These are phyloP conservation scores for Linepithema humile DNA, from an alignment of 1,140 invertebrate species.

Conservation along the genomic window DNA sequence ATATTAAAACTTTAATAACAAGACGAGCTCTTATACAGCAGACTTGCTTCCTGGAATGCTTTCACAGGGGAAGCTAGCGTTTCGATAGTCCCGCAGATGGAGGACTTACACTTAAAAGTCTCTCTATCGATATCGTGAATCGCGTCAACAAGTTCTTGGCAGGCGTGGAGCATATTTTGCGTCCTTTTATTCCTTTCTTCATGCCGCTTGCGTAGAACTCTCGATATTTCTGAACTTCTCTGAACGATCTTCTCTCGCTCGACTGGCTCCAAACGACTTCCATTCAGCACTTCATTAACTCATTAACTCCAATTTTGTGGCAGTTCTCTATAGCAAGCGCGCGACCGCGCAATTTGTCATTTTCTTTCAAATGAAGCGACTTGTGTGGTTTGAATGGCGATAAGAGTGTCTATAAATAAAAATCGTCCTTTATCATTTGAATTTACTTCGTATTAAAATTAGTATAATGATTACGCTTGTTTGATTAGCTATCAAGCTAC, in stretches of 20 bases:
- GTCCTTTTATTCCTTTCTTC: neutral
- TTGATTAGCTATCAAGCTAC: neutral
- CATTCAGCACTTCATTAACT: constrained; percentile 33
- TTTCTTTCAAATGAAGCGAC: constrained; percentile 14
- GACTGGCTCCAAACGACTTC: constrained; percentile 10
- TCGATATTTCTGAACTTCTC: constrained; percentile 7
- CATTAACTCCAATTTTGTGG: constrained; percentile 8
- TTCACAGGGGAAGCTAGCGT: neutral
- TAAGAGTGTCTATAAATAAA: neutral
- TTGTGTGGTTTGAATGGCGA: neutral
- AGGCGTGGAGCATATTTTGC: neutral
- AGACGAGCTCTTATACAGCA: neutral
- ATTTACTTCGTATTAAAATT: neutral
- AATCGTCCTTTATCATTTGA: neutral
- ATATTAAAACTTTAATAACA: constrained; percentile 68
- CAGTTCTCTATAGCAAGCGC: neutral
- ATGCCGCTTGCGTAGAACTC: neutral
- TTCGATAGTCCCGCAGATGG: neutral
- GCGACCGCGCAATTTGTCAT: constrained; percentile 13
- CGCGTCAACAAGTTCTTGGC: constrained; percentile 27
- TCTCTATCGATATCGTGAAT: constrained; percentile 24
- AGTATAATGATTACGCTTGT: neutral
- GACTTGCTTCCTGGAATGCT: constrained; percentile 6
- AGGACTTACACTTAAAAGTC: neutral
- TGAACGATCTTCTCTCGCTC: constrained; percentile 22